Evolutionary conservation across 2,888 invertebrate genomes (phyloP), one percentile per base, ranked within the genome.

Genomic region (Leucoptera coffeella): DNA sequence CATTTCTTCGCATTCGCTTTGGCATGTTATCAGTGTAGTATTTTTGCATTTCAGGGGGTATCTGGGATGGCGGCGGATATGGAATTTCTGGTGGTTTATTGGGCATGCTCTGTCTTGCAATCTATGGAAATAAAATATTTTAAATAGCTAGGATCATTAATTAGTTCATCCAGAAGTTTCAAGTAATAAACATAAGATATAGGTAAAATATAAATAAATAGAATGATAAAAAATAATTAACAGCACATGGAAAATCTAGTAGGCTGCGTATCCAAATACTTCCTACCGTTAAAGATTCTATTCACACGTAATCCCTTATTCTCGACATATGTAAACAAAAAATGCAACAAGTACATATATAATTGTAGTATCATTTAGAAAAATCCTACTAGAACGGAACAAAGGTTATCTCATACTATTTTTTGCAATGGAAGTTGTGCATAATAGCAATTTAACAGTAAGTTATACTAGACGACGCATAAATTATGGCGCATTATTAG

Each of bases 1-100:
- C 57, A 39, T 56, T 58, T 38, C 62, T 46, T 30, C 40, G 51
- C 23, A 38, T 36, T 2, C 53, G 47, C 19, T 15, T 28, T 14
- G 37, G 35, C 33, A 39, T 42, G 43, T 42, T 4, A 41, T 37
- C 7, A 41, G 33, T 20, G 13, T 10, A 7, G 22, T 22, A 9
- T 15, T 15, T 12, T 22, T 9, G 4, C 13, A 9, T 12, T 10
- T 12, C 12, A 4, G 44, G 39, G 10, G 38, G 34, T 7, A n/a
- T 27, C 11, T 14, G 26, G 27, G 11, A 32, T 29, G 10, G 26
- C 25, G 12, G 32, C 31, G 12, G 31, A 7, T 27, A 29, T 1
- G 34, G 28, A 19, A 32, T 30, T 14, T 32, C 32, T 4, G 38
- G 38, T 1, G 34, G 33, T 5, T 37, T 38, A 1, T 34, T 33